Evolutionary conservation across 2,888 invertebrate genomes (phyloP).

Genomic region (Tetranychus piercei): DNA sequence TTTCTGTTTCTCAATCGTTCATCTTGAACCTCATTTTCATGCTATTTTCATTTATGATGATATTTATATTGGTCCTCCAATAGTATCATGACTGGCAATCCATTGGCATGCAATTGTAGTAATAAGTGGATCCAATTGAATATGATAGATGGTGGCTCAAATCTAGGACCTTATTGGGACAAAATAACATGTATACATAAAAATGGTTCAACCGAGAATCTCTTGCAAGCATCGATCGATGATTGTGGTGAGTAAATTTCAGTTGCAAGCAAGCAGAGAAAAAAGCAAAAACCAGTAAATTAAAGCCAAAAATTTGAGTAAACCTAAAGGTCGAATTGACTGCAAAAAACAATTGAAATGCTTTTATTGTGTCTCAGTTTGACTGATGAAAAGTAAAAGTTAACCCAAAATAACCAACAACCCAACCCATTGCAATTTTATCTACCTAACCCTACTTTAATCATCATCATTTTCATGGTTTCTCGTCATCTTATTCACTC

Average conservation of each 20-base stretch:
- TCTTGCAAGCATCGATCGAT: conserved; percentile 2
- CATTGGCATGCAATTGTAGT: conserved; percentile 20
- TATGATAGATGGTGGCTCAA: conserved; percentile 7
- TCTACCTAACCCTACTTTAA: too few relatives aligned
- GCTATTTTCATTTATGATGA: background rate
- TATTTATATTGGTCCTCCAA: background rate
- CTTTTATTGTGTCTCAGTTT: too few relatives aligned
- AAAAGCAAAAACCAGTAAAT: background rate
- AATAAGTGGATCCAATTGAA: conserved; percentile 19
- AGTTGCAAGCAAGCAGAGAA: too few relatives aligned
- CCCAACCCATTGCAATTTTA: too few relatives aligned
- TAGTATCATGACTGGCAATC: conserved; percentile 15
- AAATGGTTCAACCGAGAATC: background rate
- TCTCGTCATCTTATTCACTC: too few relatives aligned
- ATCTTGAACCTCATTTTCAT: background rate
- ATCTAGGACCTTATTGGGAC: conserved; percentile 20
- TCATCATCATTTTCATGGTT: too few relatives aligned
- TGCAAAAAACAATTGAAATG: too few relatives aligned
- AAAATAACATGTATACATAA: conserved; percentile 16
- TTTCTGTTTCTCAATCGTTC: background rate
- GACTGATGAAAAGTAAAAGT: too few relatives aligned
- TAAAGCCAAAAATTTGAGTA: background rate
- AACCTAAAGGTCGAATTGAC: background rate
- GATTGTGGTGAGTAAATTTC: background rate
- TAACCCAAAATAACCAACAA: too few relatives aligned